phyloP scores from a whole-genome alignment of 2,113 vertebrate species.

The Sciurus niger region DNA sequence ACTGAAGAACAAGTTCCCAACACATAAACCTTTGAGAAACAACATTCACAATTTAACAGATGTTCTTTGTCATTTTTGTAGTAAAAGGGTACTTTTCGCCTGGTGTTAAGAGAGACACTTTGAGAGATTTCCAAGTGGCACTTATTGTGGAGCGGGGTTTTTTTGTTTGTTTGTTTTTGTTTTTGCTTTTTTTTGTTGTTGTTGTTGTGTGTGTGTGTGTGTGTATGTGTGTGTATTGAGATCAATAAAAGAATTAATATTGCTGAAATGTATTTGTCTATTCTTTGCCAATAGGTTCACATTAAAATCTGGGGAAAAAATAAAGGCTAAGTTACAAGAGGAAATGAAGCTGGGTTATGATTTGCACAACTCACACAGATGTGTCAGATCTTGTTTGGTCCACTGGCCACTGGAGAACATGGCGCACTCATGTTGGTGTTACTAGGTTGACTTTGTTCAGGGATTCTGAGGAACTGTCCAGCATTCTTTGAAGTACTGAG shows the following conservation, averaged over 20 bases:
- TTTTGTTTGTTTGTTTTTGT: not conserved
- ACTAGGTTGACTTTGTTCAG: conserved; percentile 66
- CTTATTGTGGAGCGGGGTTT: not conserved
- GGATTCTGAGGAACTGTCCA: conserved; percentile 71
- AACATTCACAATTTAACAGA: not conserved
- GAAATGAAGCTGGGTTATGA: not conserved
- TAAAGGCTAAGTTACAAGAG: conserved; percentile 4
- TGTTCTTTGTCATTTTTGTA: not conserved
- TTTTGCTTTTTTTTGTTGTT: too few species aligned
- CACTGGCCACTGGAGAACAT: conserved; percentile 23
- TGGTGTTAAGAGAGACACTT: not conserved
- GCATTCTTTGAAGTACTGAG: conserved; percentile 75
- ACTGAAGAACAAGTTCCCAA: not conserved
- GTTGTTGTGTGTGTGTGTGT: not conserved
- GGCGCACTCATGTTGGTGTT: conserved; percentile 49
- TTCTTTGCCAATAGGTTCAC: conserved; percentile 8
- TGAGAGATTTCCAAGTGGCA: not conserved
- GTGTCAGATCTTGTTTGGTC: conserved; percentile 2
- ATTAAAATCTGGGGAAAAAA: conserved; percentile 31
- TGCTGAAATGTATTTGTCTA: not conserved
- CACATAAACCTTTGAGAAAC: not conserved
- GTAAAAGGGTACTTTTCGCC: not conserved
- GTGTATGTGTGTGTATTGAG: not conserved
- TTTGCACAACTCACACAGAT: not conserved
- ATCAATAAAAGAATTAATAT: not conserved